Evolutionary conservation across 1,140 invertebrate species (phyloP).

Genomic region (Uloborus diversus): DNA sequence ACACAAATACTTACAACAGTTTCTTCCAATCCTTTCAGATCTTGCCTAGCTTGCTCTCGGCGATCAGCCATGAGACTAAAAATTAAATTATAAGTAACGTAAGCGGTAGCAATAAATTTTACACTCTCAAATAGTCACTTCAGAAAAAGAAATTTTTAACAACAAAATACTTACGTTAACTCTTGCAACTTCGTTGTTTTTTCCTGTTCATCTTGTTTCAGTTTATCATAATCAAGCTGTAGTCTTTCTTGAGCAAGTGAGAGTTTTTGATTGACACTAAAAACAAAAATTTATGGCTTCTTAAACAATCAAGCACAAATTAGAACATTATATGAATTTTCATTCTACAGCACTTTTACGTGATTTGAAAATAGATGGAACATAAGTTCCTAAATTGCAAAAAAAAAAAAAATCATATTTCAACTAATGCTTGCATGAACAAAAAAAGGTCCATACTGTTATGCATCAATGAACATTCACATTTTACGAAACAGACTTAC

Average conservation of each 20-base stretch:
- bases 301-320: background rate
- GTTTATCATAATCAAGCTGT: slow-evolving; percentile 91
- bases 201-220: slow-evolving; percentile 93
- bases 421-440: too few relatives aligned
- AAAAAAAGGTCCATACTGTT: too few relatives aligned
- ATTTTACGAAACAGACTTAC: too few relatives aligned
- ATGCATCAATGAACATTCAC: too few relatives aligned
- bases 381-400: too few relatives aligned
- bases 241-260: slow-evolving; percentile 91
- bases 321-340: background rate
- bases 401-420: too few relatives aligned
- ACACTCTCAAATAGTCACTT: background rate
- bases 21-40: slow-evolving; percentile 96
- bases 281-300: background rate
- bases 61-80: slow-evolving; percentile 79
- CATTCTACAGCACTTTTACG: too few relatives aligned
- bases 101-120: background rate
- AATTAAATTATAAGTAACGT: background rate
- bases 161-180: slow-evolving; percentile 71
- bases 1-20: slow-evolving; percentile 74
- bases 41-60: slow-evolving; percentile 95
- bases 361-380: too few relatives aligned
- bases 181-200: slow-evolving; percentile 94
- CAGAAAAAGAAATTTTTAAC: background rate
- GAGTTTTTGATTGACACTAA: slow-evolving; percentile 87